Conservation (phyloP, 2,797 vertebrate genomes). For the Chelmon rostratus region DNA sequence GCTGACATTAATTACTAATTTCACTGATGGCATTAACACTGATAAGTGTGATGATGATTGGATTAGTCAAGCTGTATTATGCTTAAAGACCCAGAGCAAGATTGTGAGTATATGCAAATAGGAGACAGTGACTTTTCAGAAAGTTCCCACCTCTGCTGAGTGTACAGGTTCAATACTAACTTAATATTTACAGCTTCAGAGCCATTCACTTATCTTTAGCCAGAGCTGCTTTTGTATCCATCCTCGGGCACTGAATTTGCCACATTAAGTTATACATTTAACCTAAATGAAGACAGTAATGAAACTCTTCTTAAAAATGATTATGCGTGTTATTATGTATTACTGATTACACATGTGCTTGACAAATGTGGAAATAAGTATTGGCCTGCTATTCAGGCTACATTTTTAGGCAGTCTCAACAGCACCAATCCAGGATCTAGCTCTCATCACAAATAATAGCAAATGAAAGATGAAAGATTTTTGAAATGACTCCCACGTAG, state of each 20-base stretch:
- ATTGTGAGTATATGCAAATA: slow-evolving; percentile 14
- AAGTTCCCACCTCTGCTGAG: background rate
- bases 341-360: slow-evolving; percentile 1
- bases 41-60: slow-evolving; percentile 59
- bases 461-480: no score
- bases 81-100: slow-evolving; percentile 42
- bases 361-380: background rate
- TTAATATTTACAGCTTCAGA: background rate
- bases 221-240: background rate
- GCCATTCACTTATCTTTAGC: background rate
- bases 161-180: background rate
- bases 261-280: background rate
- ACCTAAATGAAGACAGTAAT: background rate
- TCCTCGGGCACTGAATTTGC: background rate
- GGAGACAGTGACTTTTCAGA: background rate
- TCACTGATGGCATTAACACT: slow-evolving; percentile 58
- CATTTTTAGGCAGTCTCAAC: background rate
- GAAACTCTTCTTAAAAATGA: background rate
- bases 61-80: slow-evolving; percentile 68
- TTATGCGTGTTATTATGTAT: background rate
- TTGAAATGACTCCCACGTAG: background rate
- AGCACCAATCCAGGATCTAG: background rate
- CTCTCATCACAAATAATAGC: background rate
- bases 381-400: background rate
- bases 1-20: slow-evolving; percentile 68